These are phyloP conservation scores for Cactoblastis cactorum DNA, from an alignment of 2,888 invertebrate species.

Conservation along the genomic window DNA sequence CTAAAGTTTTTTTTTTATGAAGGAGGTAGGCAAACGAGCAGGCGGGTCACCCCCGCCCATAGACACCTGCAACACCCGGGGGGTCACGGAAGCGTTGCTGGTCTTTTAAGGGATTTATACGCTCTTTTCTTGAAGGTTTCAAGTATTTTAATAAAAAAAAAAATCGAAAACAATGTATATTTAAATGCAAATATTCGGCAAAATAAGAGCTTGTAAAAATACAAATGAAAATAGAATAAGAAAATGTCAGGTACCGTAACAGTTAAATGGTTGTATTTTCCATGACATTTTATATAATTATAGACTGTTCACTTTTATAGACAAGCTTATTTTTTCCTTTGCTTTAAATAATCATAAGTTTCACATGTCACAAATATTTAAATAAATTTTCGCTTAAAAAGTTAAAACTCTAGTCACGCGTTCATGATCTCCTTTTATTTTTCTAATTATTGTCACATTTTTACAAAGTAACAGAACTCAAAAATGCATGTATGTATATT, in stretches of 20 bases:
- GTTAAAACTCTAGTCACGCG: constrained; percentile 3
- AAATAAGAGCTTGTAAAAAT: not conserved
- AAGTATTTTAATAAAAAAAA: too few species aligned
- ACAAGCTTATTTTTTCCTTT: not conserved
- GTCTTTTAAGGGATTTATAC: too few species aligned
- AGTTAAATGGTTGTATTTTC: not conserved
- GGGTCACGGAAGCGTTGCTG: too few species aligned
- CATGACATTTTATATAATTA: not conserved
- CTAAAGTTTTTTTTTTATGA: too few species aligned
- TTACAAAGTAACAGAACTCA: too few species aligned
- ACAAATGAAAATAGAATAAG: not conserved
- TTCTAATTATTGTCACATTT: not conserved
- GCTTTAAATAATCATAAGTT: not conserved
- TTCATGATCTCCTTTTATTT: constrained; percentile 1
- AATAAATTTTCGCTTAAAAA: not conserved
- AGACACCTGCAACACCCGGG: too few species aligned
- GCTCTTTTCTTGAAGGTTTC: too few species aligned
- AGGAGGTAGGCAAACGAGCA: too few species aligned
- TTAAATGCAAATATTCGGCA: too few species aligned
- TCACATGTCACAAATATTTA: not conserved
- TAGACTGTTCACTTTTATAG: not conserved
- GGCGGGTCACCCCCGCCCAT: too few species aligned
- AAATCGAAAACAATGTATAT: too few species aligned
- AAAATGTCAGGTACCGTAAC: not conserved
- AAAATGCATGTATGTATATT: too few species aligned